Evolutionary conservation across 2,797 vertebrate genomes (phyloP), one percentile per base, ranked within the genome.

Genomic region (Petrocephalus schoutedeni): DNA sequence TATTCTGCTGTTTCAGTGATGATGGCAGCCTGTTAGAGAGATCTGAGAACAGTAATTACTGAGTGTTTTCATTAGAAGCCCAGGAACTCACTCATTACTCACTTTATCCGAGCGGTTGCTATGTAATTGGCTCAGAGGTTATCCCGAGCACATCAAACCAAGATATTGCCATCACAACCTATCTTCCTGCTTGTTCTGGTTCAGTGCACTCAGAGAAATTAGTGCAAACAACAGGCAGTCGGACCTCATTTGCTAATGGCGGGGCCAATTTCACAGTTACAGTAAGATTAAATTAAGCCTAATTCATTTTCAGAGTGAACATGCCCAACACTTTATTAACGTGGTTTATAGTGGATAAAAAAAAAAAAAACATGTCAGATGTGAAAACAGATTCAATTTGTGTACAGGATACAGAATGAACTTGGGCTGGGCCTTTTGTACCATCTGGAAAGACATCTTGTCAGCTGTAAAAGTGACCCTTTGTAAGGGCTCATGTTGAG

Each of bases 101-200:
- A 71, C 82, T 86, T 71, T 74, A 74, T 71, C 49, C 28, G 57
- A 71, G 51, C 83, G 32, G 51, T 16, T 85, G 28, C 87, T 45
- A 61, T 94, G 92, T 95, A 96, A 96, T 95, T 95, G 95, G 94
- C 94, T 95, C 92, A 87, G 93, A 93, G 95, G 94, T 94, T 95
- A 95, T 96, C 94, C 93, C 89, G 93, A 91, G 94, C 95, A 94
- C 93, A 94, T 95, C 94, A 94, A 94, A 94, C 92, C 89, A 92
- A 94, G 94, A 93, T 93, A 94, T 95, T 91, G 87, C 90, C 93
- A 91, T 95, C 84, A 95, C 94, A 96, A 94, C 92, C 92, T 92
- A 94, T 96, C 95, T 95, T 94, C 93, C 94, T 90, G 90, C 92
- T 91, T 92, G 94, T 94, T 95, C 93, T 94, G 93, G 90, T 91